Evolutionary conservation across 2,113 vertebrate genomes (phyloP), one percentile per base, ranked within the genome.

Genomic region (Arizona elegans): DNA sequence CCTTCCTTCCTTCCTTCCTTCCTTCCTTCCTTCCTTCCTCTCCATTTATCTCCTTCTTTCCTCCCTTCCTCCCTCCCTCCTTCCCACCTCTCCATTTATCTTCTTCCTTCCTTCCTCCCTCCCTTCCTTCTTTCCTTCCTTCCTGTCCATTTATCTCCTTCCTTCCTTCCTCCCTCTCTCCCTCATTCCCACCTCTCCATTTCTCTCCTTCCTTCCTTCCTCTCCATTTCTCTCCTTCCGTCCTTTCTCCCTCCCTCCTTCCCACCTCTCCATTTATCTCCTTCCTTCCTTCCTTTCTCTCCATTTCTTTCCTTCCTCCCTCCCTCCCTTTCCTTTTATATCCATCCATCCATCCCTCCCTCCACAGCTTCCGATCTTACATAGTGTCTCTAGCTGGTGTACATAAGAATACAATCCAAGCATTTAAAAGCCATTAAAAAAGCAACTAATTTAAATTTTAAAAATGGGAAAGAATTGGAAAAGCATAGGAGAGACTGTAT

Each of bases 161-260:
- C 26, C 13, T 75, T 17, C 12, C 5, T 33, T 2, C 2, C 13
- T 33, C 7, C 15, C 5, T n/a, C 3, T 6, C 21, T 23, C 23
- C 19, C 19, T 58, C 5, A 21, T 24, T 1, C 8, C 7, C 0
- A 3, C 2, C 7, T 24, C 38, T 1, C 21, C 56, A 38, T 38
- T 38, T 38, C 0, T 24, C 1, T 8, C 19, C 19, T 23, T 7
- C 5, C 56, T 24, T 1, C 8, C 7, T 0, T 8, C 2, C 7
- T 24, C 38, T 1, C 21, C 56, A 38, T 38, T 38, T 38, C 0
- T 24, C 1, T 7, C 21, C 56, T 1, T 59, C 2, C 21, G 1
- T 59, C 7, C 7, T 1, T 7, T 5, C 19, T 7, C 0, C 3
- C 3, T 4, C 11, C 13, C 3, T 15, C 11, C 13, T 0, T 1